Percentiles rank a stretch among this genome's conserved stretches.
phyloP scores from a whole-genome alignment of 2,888 invertebrate genomes.

The Dryobota labecula region DNA sequence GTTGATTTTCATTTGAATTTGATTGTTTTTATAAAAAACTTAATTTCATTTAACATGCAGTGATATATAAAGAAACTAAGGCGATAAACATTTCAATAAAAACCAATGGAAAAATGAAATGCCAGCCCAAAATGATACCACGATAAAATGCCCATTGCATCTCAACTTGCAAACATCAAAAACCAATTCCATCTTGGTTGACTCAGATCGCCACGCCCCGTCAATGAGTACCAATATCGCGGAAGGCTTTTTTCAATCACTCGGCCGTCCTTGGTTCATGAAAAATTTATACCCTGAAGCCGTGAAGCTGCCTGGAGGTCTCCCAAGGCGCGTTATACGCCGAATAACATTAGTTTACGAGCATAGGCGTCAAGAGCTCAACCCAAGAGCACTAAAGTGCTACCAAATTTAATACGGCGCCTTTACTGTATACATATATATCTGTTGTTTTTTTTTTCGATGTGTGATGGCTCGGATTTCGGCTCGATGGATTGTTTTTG shows the following conservation, averaged over 20 bases:
- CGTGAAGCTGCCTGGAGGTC: conserved; percentile 68
- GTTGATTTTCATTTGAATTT: not conserved
- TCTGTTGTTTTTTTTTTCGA: conserved; percentile 50
- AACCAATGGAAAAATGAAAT: not conserved
- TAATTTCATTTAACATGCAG: not conserved
- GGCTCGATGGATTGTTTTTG: conserved; percentile 8
- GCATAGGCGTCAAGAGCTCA: conserved; percentile 73
- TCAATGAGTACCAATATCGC: conserved; percentile 80
- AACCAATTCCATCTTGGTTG: conserved; percentile 49
- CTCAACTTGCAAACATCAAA: conserved; percentile 38
- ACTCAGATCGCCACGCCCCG: conserved; percentile 68
- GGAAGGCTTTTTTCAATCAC: conserved; percentile 86
- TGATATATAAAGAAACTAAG: too few species aligned
- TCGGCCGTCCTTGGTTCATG: conserved; percentile 84
- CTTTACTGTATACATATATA: conserved; percentile 68
- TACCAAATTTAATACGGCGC: conserved; percentile 77
- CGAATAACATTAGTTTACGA: conserved; percentile 88
- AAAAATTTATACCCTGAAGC: conserved; percentile 85
- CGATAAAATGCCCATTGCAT: conserved; percentile 20
- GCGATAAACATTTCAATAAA: too few species aligned
- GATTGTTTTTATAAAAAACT: not conserved
- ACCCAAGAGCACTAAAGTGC: conserved; percentile 73
- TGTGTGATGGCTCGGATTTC: conserved; percentile 41
- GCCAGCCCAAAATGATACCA: not conserved
- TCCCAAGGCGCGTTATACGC: conserved; percentile 81